Evolutionary conservation across 2,888 invertebrate species (phyloP), one percentile per base, ranked within the genome.

Genomic region (Synanthedon vespiformis): DNA sequence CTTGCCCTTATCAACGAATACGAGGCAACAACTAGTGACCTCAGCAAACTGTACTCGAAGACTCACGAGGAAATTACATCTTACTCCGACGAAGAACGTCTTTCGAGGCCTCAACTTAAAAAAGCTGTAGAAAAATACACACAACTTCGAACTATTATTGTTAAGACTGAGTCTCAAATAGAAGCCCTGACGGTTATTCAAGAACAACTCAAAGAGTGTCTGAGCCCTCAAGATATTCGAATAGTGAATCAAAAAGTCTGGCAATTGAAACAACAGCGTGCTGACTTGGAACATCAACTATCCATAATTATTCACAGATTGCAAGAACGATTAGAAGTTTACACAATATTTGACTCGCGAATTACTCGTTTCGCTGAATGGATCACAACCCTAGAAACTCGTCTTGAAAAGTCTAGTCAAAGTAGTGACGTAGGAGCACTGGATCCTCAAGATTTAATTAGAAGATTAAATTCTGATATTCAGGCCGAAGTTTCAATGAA

Each of bases 181-280:
- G 94, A 95, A 71, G 87, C 90, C 40, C 81, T 95, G 0, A 92
- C 91, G 48, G 90, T 92, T 0, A 91, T 91, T 40, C 93, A 94
- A 62, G 95, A 95, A 72, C 93, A 95, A 74, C 82, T 96, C 3
- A 94, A 95, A 64, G 95, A 95, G 70, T 94, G 94, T 63, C 88
- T 96, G 4, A 94, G 94, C 72, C 94, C 95, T 0, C 90, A 92
- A 50, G 96, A 96, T 67, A 92, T 95, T 77, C 93, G 95, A 70
- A 87, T 92, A 12, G 90, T 95, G 50, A 92, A 92, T 61, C 95
- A 95, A 70, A 90, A 91, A 59, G 89, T 93, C 57, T 93, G 94
- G 91, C 89, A 95, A 56, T 75, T 95, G 52, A 89, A 91, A 76
- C 95, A 96, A 68, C 94, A 94, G 63, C 92, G 95, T 60, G 91